A percentile compares a stretch with the other conserved stretches of the same genome.
phyloP scores from a whole-genome alignment of 2,797 vertebrate genomes.

The Spizella passerina region DNA sequence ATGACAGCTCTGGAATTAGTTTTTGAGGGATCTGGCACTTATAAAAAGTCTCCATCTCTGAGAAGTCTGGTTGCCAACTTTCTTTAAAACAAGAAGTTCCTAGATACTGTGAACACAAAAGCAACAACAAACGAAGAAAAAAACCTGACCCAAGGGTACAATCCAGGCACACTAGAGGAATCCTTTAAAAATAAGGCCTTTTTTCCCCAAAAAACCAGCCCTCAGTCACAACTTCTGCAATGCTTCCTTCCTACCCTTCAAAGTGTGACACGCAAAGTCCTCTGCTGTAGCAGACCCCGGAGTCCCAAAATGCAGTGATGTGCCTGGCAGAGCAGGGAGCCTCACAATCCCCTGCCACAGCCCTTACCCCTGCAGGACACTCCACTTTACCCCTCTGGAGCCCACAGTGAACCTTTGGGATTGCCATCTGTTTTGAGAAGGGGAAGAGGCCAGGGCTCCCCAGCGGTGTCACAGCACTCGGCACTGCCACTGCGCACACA shows the following conservation, averaged over 20 bases:
- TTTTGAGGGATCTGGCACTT: background rate
- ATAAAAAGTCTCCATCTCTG: background rate
- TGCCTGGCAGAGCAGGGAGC: background rate
- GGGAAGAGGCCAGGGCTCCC: background rate
- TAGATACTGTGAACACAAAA: background rate
- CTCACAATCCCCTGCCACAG: background rate
- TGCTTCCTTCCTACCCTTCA: background rate
- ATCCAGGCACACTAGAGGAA: background rate
- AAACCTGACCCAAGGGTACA: background rate
- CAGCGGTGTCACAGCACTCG: fast-evolving
- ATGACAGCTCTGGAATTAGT: background rate
- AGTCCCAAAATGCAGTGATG: fast-evolving
- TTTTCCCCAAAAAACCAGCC: fast-evolving
- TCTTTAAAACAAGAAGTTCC: background rate
- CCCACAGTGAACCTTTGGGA: background rate
- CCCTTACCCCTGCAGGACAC: background rate
- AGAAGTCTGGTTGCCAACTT: background rate
- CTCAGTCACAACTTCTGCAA: background rate
- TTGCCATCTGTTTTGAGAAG: fast-evolving
- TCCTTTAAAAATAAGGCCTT: background rate
- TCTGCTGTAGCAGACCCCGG: background rate
- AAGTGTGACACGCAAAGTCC: background rate
- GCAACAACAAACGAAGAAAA: background rate
- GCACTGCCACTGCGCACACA: fast-evolving
- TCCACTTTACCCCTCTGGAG: background rate